Evolutionary conservation across 2,113 vertebrate species (phyloP).

Genomic region (Cyphomyrus plagiostoma): DNA sequence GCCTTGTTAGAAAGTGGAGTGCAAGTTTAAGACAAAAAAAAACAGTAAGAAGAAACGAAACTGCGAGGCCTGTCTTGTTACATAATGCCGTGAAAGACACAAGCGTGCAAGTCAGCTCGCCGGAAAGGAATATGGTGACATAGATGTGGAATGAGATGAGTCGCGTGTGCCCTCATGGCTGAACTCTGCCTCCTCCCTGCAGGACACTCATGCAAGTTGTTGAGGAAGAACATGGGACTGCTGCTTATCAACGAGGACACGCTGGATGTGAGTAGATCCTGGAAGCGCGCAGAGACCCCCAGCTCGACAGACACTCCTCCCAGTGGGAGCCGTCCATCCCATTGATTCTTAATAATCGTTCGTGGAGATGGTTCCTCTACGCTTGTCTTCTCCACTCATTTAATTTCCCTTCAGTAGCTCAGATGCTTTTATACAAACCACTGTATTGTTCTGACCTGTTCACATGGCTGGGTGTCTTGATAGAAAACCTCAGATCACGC

Average conservation of each 20-base stretch:
- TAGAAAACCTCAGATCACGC: neutral
- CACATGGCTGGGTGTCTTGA: neutral
- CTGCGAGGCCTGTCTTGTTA: neutral
- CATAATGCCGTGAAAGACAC: neutral
- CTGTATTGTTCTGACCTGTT: neutral
- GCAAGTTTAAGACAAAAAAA: neutral
- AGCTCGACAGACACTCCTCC: neutral
- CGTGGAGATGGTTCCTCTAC: neutral
- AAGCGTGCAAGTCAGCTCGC: neutral
- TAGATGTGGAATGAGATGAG: neutral
- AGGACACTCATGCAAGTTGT: slow-evolving; percentile 95
- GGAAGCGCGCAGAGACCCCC: neutral
- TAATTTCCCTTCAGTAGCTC: neutral
- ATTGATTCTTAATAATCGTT: neutral
- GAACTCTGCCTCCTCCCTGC: neutral
- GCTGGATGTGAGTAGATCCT: slow-evolving; percentile 81
- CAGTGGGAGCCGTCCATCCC: neutral
- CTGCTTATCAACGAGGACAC: slow-evolving; percentile 93
- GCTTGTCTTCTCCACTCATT: neutral
- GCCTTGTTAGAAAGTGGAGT: neutral
- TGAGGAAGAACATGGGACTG: slow-evolving; percentile 95
- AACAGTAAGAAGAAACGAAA: neutral
- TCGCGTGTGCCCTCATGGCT: neutral
- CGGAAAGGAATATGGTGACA: neutral
- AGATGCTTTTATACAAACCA: neutral